Base-by-base conservation (phyloP, 2,113 vertebrate species). In the Cromileptes altivelis region DNA sequence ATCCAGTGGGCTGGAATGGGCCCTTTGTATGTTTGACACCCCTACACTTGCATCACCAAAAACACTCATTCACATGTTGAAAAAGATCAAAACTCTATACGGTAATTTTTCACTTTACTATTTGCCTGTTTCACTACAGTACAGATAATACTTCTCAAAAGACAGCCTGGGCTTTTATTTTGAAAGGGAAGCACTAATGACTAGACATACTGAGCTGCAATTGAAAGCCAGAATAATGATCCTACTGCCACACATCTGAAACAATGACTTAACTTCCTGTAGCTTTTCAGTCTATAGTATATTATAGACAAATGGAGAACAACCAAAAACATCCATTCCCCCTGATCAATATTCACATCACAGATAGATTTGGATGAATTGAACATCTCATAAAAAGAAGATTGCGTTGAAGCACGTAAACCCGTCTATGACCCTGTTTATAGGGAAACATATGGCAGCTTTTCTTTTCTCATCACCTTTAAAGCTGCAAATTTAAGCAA, bases 331-430 rank as follows among this genome's bases (percentile, higher is more conserved):
- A 75, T 86, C 47, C 64, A 45, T 55, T 69, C 15, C 40, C 30
- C 4, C 27, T 55, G 53, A 92, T 90, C 85, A 81, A 89, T 89
- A 88, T 30, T 49, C 40, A 62, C 63, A 70, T 81, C 69, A 52
- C 37, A 58, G 62, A 86, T 55, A 45, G 50, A 75, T 4, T 49
- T 17, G 40, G 73, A 80, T 63, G 21, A 61, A 87, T 80, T 47
- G 47, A 78, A 73, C 45, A 87, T 75, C 72, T 82, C 69, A 58
- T 80, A 49, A 86, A 90, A 76, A 57, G 1, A 2, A 19, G 27
- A 65, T 55, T 57, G 47, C 62, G 27, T 12, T 53, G 14, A 23
- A 52, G 45, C 13, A 18, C 42, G 60, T 70, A 60, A 40, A 52
- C 0, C 60, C 8, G 4, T 65, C 27, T 45, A 52, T n/a, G 7